Evolutionary conservation across 2,888 invertebrate genomes (phyloP), one percentile per base, ranked within the genome.

Genomic region (Cerastoderma edule): DNA sequence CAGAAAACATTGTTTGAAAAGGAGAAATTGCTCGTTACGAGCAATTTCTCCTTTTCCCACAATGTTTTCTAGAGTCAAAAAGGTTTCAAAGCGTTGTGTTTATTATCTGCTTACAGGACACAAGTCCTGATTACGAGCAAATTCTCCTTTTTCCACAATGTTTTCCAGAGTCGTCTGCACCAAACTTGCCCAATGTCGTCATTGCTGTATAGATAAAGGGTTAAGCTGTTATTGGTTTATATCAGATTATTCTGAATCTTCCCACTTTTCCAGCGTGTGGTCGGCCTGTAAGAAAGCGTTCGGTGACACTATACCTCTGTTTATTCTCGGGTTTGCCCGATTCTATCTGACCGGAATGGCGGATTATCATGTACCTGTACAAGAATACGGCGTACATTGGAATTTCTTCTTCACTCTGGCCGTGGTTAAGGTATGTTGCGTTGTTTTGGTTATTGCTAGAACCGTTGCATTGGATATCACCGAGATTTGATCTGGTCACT

Each of bases 381-480:
- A 96, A 0, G 99, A 99, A 92, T 99, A 99, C 93, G 99, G 99
- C 0, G 94, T 96, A 0, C 98, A 99, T 92, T 98, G 98, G 97
- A 99, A 99, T 93, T 99, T 99, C 92, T 99, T 99, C 92, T 95
- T 98, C 83, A 98, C 98, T 0, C 93, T 99, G 73, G 97, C 96
- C 0, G 93, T 95, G 35, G 95, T 97, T 30, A 97, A 96, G 90
- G 94, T 94, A 83, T 81, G 67, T 32, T n/a, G n/a, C n/a, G n/a
- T n/a, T n/a, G n/a, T n/a, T n/a, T n/a, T n/a, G n/a, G n/a, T n/a
- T 13, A 44, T n/a, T n/a, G n/a, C n/a, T n/a, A n/a, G n/a, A n/a
- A n/a, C n/a, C n/a, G n/a, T n/a, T n/a, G n/a, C n/a, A n/a, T 44
- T 44, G 44, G 8, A 44, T 44, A 16, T 13, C 44, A 44, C 44